Evolutionary conservation across 2,113 vertebrate genomes (phyloP), one percentile per base, ranked within the genome.

Genomic region (Pachycephala philippinensis): DNA sequence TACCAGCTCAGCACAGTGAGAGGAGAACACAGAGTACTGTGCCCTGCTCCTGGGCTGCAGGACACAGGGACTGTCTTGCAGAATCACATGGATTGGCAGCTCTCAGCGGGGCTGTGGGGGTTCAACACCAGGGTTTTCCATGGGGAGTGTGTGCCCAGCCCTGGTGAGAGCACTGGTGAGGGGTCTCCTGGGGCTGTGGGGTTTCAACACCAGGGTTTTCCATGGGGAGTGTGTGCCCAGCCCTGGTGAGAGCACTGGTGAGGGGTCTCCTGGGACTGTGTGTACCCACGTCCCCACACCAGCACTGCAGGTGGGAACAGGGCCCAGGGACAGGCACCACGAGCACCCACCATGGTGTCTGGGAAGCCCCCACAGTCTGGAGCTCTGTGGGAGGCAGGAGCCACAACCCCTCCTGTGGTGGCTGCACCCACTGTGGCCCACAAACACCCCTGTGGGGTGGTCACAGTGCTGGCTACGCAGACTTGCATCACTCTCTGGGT

Each of bases 281-380:
- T 5, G 4, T 2, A 7, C 23, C 45, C 37, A 17, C 0, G 0
- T 49, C 31, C 64, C 66, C 66, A 50, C 40, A 17, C 26, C 59
- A 45, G 40, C 30, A 26, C 11, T 20, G 10, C 4, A 10, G 37
- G 18, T 26, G 23, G 69, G 61, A 85, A 60, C 37, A 26, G 9
- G 10, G 15, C 40, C 20, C 24, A 20, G 45, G 40, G 28, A 3
- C 9, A 31, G 65, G 44, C 8, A 7, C 70, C 17, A 13, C 0
- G 4, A 68, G 13, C 26, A 44, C 15, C 31, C 63, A 15, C 13
- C 2, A 0, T 35, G 37, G 40, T 3, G 5, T 18, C 42, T 6
- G 16, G 37, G 35, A 66, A 82, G 21, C 10, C 39, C 3, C 1
- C 0, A 1, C 10, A 23, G 37, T 56, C 40, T 56, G 37, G 72